These are phyloP conservation scores for Sceliomorpha sp. DNA, from an alignment of 2,888 invertebrate species.

Conservation along the genomic window DNA sequence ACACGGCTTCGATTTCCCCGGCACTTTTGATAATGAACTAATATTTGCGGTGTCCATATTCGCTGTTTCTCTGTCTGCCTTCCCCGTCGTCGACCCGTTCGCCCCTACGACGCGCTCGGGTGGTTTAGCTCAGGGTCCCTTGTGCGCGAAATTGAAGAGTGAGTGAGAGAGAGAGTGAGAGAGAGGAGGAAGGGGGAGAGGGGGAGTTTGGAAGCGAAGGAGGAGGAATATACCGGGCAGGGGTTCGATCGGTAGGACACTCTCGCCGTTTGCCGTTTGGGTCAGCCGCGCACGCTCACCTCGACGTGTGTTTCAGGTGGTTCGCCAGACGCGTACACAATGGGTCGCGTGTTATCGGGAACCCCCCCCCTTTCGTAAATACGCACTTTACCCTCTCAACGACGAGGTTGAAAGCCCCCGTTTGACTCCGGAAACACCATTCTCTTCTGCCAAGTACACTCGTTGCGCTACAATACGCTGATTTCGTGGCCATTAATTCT, in stretches of 20 bases:
- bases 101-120: constrained; percentile 10
- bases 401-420: constrained; percentile 62
- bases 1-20: constrained; percentile 61
- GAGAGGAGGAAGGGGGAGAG: too few species aligned
- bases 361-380: constrained; percentile 75
- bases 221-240: background rate
- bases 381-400: constrained; percentile 67
- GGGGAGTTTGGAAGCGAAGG: too few species aligned
- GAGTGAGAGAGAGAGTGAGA: too few species aligned
- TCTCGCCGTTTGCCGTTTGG: constrained; percentile 27
- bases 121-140: constrained; percentile 49
- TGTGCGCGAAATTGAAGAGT: constrained; percentile 6
- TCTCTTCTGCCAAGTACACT: constrained; percentile 59
- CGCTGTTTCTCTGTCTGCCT: constrained; percentile 55
- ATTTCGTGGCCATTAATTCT: constrained; percentile 35
- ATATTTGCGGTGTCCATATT: constrained; percentile 77
- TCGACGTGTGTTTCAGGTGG: constrained; percentile 51
- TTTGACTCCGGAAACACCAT: constrained; percentile 57
- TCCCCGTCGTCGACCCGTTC: background rate
- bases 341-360: constrained; percentile 72
- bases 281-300: constrained; percentile 30
- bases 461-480: constrained; percentile 45
- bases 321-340: constrained; percentile 62
- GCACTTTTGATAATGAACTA: constrained; percentile 80
- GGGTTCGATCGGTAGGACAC: constrained; percentile 30